These are phyloP conservation scores for Oncorhynchus nerka DNA, from an alignment of 2,113 vertebrate genomes.

Conservation along the genomic window DNA sequence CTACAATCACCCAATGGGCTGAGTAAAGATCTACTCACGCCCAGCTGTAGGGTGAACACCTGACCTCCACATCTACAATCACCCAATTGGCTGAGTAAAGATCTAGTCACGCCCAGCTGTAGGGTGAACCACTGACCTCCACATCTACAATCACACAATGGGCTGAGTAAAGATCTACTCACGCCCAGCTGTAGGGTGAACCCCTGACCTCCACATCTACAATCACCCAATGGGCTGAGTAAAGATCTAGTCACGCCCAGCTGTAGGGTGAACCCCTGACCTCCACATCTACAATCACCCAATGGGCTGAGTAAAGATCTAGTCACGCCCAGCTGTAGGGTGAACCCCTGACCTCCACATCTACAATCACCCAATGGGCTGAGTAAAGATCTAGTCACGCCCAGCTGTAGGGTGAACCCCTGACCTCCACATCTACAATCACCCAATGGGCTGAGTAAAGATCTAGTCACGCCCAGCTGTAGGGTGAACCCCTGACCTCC, in stretches of 20 bases:
- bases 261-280: slow-evolving; percentile 2
- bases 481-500: not conserved
- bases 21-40: not conserved
- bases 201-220: not conserved
- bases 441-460: not conserved
- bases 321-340: slow-evolving; percentile 2
- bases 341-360: slow-evolving; percentile 1
- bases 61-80: slow-evolving; percentile 5
- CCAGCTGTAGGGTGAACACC: not conserved
- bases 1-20: not conserved
- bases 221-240: not conserved
- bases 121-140: slow-evolving; percentile 1
- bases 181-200: slow-evolving; percentile 4
- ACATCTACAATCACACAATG: not conserved
- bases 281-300: not conserved
- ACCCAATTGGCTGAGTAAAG: not conserved
- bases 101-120: not conserved
- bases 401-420: slow-evolving; percentile 2
- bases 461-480: not conserved
- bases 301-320: not conserved
- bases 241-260: not conserved
- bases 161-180: not conserved
- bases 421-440: slow-evolving; percentile 4
- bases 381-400: not conserved
- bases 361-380: not conserved